Percentiles rank a stretch among this genome's conserved stretches.
Conservation (phyloP, 2,113 vertebrate genomes). For the Equus przewalskii region DNA sequence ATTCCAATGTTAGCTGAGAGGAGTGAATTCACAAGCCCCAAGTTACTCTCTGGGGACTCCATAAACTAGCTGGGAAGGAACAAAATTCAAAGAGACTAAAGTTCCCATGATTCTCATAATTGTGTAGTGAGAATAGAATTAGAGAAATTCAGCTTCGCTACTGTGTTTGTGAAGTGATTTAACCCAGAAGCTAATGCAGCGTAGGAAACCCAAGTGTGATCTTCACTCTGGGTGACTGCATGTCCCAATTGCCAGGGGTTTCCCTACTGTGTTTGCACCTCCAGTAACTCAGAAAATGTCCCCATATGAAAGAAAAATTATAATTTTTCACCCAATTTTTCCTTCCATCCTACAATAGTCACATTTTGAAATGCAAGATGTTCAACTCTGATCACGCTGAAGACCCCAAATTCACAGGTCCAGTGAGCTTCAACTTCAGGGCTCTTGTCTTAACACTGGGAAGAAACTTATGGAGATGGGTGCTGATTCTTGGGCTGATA, state of each 20-base stretch:
- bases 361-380: neutral
- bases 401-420: neutral
- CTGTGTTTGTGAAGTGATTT: neutral
- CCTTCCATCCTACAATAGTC: neutral
- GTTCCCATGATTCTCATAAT: neutral
- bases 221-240: accelerated
- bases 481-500: neutral
- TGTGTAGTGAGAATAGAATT: neutral
- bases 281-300: neutral
- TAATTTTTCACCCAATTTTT: neutral
- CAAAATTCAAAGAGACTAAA: neutral
- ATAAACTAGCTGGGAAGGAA: neutral
- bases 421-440: neutral
- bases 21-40: neutral
- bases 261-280: neutral
- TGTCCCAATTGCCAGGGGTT: neutral
- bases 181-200: neutral
- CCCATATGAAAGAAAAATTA: neutral
- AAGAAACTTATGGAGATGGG: neutral
- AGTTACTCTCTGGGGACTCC: neutral
- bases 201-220: neutral
- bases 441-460: neutral
- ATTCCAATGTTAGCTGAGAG: neutral
- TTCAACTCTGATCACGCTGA: neutral
- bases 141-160: neutral